Percentiles rank a stretch among this genome's conserved stretches.
Evolutionary conservation across 2,888 invertebrate species (phyloP).

Genomic region (Crioceris asparagi): DNA sequence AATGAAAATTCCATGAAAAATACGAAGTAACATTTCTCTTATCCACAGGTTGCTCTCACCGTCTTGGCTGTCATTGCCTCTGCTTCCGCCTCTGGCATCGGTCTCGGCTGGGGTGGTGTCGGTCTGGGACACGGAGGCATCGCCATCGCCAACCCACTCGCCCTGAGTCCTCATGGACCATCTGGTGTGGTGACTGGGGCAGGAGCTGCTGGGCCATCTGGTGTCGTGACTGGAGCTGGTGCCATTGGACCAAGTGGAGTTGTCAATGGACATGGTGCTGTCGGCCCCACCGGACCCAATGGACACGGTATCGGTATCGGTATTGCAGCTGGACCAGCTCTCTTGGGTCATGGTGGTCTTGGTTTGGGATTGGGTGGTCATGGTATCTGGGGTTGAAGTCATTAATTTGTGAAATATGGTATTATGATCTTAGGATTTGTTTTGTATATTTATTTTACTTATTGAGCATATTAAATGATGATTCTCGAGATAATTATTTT

Average conservation of each 20-base stretch:
- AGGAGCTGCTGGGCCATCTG: constrained; percentile 15
- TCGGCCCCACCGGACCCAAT: constrained; percentile 17
- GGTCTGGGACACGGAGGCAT: neutral
- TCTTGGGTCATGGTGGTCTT: constrained; percentile 6
- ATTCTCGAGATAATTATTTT: no score
- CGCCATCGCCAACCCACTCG: neutral
- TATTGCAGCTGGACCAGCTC: constrained; percentile 5
- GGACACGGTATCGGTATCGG: constrained; percentile 8
- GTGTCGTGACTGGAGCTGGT: constrained; percentile 13
- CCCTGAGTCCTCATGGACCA: constrained; percentile 9
- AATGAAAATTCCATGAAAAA: no score
- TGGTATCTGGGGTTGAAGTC: no score
- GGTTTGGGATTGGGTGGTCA: constrained; percentile 1
- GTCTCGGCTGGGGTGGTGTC: constrained; percentile 5
- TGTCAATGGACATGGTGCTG: constrained; percentile 17
- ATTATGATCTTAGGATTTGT: no score
- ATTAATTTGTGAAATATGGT: no score
- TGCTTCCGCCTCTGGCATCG: constrained; percentile 9
- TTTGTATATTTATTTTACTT: no score
- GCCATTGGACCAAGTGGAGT: constrained; percentile 15
- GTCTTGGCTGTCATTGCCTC: constrained; percentile 8
- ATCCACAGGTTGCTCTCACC: constrained; percentile 5
- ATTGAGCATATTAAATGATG: no score
- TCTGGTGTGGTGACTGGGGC: constrained; percentile 11
- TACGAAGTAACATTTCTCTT: no score